Conservation (phyloP, 2,888 invertebrate genomes). For the Callosobruchus maculatus region DNA sequence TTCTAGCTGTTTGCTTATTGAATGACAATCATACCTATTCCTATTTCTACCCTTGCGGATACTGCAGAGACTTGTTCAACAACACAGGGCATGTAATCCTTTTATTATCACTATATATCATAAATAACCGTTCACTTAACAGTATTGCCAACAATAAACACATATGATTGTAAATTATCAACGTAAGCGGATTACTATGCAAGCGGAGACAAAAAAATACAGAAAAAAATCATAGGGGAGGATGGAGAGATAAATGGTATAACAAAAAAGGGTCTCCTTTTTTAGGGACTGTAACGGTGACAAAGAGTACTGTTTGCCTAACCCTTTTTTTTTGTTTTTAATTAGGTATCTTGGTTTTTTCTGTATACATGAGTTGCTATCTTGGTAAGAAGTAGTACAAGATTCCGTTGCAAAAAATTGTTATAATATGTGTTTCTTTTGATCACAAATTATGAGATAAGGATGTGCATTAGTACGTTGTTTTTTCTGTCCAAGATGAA, state of each 20-base stretch:
- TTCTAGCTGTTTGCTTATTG: too few relatives aligned
- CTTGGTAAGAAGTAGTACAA: neutral
- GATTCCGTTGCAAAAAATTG: neutral
- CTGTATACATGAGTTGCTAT: neutral
- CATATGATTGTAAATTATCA: neutral
- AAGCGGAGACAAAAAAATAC: neutral
- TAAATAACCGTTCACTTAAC: neutral
- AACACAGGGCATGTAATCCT: neutral
- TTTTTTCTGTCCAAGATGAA: neutral
- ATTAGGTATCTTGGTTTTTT: neutral
- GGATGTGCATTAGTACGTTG: neutral
- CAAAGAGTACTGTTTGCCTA: neutral
- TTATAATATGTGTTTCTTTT: neutral
- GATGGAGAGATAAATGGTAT: neutral
- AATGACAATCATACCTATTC: too few relatives aligned
- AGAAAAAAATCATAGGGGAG: neutral
- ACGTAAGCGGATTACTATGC: neutral
- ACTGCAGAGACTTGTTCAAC: neutral
- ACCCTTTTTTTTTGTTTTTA: neutral
- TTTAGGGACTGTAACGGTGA: neutral
- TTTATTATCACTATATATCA: neutral
- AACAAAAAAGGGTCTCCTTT: neutral
- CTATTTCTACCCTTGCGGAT: neutral
- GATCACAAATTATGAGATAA: neutral
- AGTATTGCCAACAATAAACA: neutral